phyloP scores from a whole-genome alignment of 2,888 invertebrate genomes.

The Enchytraeus crypticus region DNA sequence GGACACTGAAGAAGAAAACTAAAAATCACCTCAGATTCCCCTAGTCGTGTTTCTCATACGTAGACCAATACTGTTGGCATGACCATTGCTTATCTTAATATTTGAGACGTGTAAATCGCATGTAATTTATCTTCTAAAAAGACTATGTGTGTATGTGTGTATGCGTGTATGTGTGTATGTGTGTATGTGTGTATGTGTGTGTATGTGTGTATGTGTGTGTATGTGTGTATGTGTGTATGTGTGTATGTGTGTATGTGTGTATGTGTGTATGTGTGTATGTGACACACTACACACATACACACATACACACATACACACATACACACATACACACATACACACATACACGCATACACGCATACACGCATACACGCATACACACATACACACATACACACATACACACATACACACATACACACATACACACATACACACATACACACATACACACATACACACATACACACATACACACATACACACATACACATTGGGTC shows the following conservation, averaged over 20 bases:
- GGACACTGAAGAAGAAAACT: no score
- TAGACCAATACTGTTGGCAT: no score
- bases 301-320: constrained; percentile 2
- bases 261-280: not conserved
- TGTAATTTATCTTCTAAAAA: no score
- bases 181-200: no score
- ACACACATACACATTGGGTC: not conserved
- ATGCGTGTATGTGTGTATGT: no score
- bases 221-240: not conserved
- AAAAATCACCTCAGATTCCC: no score
- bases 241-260: not conserved
- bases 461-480: constrained; percentile 11
- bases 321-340: constrained; percentile 11
- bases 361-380: constrained; percentile 14
- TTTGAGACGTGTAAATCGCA: no score
- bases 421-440: constrained; percentile 15
- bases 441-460: constrained; percentile 7
- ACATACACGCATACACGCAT: constrained; percentile 13
- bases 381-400: constrained; percentile 12
- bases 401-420: constrained; percentile 16
- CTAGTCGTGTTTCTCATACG: no score
- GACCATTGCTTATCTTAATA: no score
- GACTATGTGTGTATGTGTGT: no score
- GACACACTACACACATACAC: not conserved
- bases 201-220: not conserved